Evolutionary conservation across 2,888 invertebrate genomes (phyloP).

Genomic region (Ariolimax columbianus): DNA sequence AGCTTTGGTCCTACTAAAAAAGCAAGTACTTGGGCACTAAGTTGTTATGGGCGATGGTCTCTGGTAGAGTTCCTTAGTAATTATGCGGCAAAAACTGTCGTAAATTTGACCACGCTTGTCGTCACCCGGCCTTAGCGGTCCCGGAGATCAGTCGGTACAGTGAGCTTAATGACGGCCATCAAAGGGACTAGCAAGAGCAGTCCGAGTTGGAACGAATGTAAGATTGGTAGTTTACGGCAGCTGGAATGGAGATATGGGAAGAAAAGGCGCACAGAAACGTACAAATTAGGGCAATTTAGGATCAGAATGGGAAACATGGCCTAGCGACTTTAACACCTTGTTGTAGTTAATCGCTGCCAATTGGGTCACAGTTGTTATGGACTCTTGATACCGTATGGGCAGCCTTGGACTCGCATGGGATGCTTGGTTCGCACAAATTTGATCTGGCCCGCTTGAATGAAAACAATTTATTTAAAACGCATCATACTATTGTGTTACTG

Average conservation of each 20-base stretch:
- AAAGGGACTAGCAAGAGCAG: background rate
- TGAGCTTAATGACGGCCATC: background rate
- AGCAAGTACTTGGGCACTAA: background rate
- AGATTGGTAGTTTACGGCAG: background rate
- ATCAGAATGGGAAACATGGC: background rate
- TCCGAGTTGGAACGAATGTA: background rate
- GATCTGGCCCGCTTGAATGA: too few species aligned
- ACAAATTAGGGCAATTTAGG: background rate
- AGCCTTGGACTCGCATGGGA: too few species aligned
- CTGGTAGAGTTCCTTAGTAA: background rate
- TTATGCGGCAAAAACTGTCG: background rate
- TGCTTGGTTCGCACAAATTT: too few species aligned
- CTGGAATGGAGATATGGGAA: background rate
- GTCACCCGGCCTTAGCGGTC: background rate
- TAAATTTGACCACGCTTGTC: background rate
- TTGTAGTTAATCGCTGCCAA: too few species aligned
- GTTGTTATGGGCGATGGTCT: background rate
- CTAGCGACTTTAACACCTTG: too few species aligned
- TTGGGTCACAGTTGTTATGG: too few species aligned
- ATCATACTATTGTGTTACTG: too few species aligned
- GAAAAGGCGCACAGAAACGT: background rate
- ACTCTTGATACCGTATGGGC: too few species aligned
- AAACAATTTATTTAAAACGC: too few species aligned
- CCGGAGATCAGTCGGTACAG: background rate
- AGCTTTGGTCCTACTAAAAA: conserved; percentile 10